These are phyloP conservation scores for Hybognathus amarus DNA, from an alignment of 2,797 vertebrate genomes.

Conservation along the genomic window DNA sequence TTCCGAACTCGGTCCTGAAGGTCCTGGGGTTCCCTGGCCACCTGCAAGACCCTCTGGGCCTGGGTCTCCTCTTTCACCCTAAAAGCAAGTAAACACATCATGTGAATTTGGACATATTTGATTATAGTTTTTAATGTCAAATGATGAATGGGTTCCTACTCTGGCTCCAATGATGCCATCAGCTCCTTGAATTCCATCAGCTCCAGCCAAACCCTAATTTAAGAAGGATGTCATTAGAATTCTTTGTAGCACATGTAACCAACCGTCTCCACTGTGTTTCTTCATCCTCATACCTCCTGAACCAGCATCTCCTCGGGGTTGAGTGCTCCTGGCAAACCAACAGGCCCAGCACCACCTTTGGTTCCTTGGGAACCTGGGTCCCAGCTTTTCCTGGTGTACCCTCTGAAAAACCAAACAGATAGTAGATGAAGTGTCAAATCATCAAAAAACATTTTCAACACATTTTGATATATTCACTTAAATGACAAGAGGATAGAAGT, in stretches of 20 bases:
- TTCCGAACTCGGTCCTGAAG: conserved; percentile 88
- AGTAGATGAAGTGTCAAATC: background rate
- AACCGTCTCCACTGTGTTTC: background rate
- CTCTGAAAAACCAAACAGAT: conserved; percentile 66
- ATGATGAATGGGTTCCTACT: conserved; percentile 76
- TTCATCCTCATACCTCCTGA: conserved; percentile 82
- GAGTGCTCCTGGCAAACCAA: conserved; percentile 86
- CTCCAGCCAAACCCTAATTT: conserved; percentile 85
- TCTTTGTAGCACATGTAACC: background rate
- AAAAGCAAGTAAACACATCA: conserved; percentile 10
- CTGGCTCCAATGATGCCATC: conserved; percentile 89
- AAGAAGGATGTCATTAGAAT: conserved; percentile 36
- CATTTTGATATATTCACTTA: background rate
- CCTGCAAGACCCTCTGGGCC: conserved; percentile 91
- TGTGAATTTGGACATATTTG: background rate
- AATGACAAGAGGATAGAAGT: background rate
- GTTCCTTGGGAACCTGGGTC: conserved; percentile 83
- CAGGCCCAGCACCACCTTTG: conserved; percentile 86
- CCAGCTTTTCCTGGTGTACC: conserved; percentile 93
- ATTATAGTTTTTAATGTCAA: background rate
- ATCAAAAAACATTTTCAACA: background rate
- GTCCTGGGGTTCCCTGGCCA: conserved; percentile 80
- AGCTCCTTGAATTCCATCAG: conserved; percentile 88
- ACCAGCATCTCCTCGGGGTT: conserved; percentile 90
- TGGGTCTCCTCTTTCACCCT: conserved; percentile 91